phyloP scores from a whole-genome alignment of 2,888 invertebrate species.

The Lepeophtheirus nordmannii region DNA sequence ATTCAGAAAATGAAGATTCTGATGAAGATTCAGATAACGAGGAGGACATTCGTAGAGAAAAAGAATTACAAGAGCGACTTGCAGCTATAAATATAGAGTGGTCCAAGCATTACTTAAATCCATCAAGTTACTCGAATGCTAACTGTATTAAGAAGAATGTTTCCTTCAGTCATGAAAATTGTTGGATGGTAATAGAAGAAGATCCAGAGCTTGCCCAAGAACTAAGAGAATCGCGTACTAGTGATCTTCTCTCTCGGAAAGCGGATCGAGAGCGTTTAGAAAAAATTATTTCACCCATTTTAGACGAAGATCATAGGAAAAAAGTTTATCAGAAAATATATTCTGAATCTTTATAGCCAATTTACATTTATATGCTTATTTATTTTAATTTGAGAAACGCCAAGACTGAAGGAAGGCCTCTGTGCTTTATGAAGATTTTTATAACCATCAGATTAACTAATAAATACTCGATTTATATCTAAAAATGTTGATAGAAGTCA shows the following conservation, averaged over 20 bases:
- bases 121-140: not conserved
- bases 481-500: no score
- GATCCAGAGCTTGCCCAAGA: not conserved
- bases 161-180: not conserved
- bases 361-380: no score
- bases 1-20: not conserved
- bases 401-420: no score
- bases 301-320: not conserved
- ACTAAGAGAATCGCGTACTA: not conserved
- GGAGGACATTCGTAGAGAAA: not conserved
- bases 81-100: not conserved
- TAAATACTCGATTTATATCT: no score
- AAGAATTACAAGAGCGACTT: not conserved
- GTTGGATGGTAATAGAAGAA: not conserved
- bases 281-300: not conserved
- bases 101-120: not conserved
- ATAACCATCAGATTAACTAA: no score
- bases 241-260: not conserved
- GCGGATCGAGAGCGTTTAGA: constrained; percentile 1
- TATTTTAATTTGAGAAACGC: no score
- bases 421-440: no score
- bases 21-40: not conserved
- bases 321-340: not conserved
- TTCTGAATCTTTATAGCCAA: not conserved
- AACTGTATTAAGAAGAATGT: not conserved